A percentile compares a stretch with the other conserved stretches of the same genome.
Conservation (phyloP, 2,797 vertebrate species). For the Schizopygopsis pylzovi region DNA sequence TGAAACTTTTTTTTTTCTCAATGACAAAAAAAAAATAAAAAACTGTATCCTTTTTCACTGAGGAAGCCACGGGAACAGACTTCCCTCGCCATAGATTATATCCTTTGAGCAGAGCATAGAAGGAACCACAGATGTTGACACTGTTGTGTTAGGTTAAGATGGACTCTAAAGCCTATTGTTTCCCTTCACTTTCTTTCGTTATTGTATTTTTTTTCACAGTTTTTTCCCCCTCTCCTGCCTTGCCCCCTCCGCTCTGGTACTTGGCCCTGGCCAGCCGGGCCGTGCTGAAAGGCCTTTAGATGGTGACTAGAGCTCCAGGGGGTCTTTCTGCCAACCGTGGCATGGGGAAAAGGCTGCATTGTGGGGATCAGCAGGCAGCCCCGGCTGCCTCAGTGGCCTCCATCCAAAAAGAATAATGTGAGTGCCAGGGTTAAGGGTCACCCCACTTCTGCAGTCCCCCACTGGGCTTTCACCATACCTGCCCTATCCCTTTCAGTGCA, state of each 20-base stretch:
- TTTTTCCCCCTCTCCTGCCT: conserved; percentile 60
- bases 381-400: conserved; percentile 77
- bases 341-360: conserved; percentile 81
- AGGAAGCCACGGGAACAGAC: conserved; percentile 81
- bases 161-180: conserved; percentile 92
- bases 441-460: conserved; percentile 57
- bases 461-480: conserved; percentile 80
- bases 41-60: conserved; percentile 86
- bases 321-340: conserved; percentile 84
- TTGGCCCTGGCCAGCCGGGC: conserved; percentile 44
- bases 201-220: conserved; percentile 80
- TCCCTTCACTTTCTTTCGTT: conserved; percentile 91
- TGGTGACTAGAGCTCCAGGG: conserved; percentile 84
- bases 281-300: conserved; percentile 87
- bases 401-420: conserved; percentile 86
- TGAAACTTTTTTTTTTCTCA: conserved; percentile 78
- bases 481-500: conserved; percentile 70
- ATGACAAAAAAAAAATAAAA: conserved; percentile 70
- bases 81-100: conserved; percentile 71
- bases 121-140: conserved; percentile 86
- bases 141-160: conserved; percentile 85
- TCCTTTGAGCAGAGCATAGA: conserved; percentile 74
- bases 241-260: conserved; percentile 54
- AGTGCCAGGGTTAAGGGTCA: conserved; percentile 86
- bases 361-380: conserved; percentile 93